Base-by-base conservation (phyloP, 2,888 invertebrate species). In the Pristionchus fissidentatus region DNA sequence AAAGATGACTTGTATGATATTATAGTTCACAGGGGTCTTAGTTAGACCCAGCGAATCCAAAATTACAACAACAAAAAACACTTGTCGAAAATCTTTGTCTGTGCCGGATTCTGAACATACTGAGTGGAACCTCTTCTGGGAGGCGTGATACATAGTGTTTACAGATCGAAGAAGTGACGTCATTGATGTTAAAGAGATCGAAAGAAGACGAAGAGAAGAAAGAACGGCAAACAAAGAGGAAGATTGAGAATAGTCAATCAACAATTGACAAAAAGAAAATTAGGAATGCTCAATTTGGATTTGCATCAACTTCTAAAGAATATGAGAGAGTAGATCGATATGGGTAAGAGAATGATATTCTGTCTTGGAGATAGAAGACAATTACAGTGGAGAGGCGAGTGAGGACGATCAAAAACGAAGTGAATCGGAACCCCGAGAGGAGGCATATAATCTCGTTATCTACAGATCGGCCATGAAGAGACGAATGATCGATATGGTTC, bases 401-500 rank as follows among this genome's bases (percentile, higher is more conserved):
- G 43, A 55, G 60, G 79, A 79, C 52, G 81, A 81, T n/a, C 19
- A 15, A 10, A 62, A 81, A 26, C 32, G 38, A 78, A 52, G 52
- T 78, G 78, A 78, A 52, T 52, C 60, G 41, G 81, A 81, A 49
- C 77, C 77, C n/a, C n/a, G n/a, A 38, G 41, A 38, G 19, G 79
- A 79, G 15, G 32, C 3, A 46, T 10, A 26, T 57, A 3, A 15
- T 13, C 3, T 81, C 4, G 15, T 38, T 8, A n/a, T 22, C 5
- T 81, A 60, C 32, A n/a, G 81, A 62, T 43, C 43, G 41, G 81
- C 81, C 13, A 46, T 81, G 8, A 60, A 32, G 41, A 81, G 81
- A 41, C 32, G 35, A 62, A 41, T 78, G n/a, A 22, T 7, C 5
- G 15, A 22, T 15, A 78, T 52, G 78, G 78, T 78, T 35, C 26